A percentile compares a stretch with the other conserved stretches of the same genome.
phyloP scores from a whole-genome alignment of 2,113 vertebrate genomes.

The Nansenia antarctica region DNA sequence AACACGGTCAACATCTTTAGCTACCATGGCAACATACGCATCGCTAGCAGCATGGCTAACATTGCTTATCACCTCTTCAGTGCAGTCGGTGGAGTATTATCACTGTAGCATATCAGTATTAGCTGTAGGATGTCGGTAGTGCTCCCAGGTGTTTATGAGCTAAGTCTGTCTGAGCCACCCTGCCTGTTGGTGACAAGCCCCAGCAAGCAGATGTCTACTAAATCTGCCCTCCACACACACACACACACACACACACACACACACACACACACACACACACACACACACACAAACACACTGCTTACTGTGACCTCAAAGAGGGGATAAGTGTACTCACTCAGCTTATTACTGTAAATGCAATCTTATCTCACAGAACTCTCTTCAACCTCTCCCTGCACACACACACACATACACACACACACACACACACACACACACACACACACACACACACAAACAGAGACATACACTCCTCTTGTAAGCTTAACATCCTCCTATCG shows the following conservation, averaged over 20 bases:
- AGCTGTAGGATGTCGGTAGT: no score
- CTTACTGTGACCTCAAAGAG: not conserved
- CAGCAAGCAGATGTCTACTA: conserved; percentile 61
- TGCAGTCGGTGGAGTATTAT: not conserved
- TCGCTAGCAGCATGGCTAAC: no score
- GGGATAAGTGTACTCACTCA: conserved; percentile 6
- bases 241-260: not conserved
- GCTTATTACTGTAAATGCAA: not conserved
- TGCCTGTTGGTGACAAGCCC: conserved; percentile 27
- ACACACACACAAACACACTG: not conserved
- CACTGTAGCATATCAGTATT: not conserved
- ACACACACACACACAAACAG: not conserved
- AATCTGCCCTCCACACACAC: conserved; percentile 40
- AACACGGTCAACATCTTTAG: no score
- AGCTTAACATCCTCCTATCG: not conserved
- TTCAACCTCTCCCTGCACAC: no score
- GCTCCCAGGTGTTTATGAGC: conserved; percentile 40
- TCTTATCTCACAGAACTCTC: not conserved
- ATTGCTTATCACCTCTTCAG: no score
- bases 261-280: not conserved
- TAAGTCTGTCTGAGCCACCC: conserved; percentile 67
- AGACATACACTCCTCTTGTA: not conserved
- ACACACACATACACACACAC: not conserved
- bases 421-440: not conserved
- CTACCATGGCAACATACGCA: no score